Conservation (phyloP, 2,888 invertebrate genomes). For the Cloeon dipterum region DNA sequence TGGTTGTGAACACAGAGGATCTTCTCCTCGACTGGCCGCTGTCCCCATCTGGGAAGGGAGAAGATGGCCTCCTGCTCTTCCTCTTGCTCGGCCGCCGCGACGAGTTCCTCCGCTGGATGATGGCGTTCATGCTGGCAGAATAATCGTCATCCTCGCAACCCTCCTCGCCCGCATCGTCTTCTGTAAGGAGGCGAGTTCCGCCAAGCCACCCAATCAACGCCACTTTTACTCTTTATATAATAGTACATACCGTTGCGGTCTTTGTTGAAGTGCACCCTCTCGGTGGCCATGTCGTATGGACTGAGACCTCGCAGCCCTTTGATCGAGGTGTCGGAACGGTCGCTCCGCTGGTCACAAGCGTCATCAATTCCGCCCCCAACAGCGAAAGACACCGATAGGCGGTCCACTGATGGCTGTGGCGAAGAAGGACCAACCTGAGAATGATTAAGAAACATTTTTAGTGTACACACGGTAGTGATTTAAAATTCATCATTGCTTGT, state of each 20-base stretch:
- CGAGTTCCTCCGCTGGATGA: conserved; percentile 48
- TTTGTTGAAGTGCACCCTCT: conserved; percentile 19
- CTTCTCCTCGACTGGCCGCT: conserved; percentile 24
- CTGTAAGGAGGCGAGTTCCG: too few relatives aligned
- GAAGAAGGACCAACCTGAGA: conserved; percentile 30
- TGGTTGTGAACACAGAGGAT: conserved; percentile 60
- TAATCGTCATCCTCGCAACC: conserved; percentile 43
- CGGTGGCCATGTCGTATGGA: conserved; percentile 8
- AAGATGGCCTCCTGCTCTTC: conserved; percentile 33
- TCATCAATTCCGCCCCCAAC: conserved; percentile 17
- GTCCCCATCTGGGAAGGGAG: conserved; percentile 25
- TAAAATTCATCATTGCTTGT: too few relatives aligned
- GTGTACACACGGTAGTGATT: too few relatives aligned
- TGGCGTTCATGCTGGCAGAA: conserved; percentile 63
- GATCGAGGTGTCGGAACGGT: conserved; percentile 12
- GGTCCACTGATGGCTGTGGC: conserved; percentile 43
- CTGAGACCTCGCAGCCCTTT: not conserved
- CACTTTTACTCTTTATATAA: not conserved
- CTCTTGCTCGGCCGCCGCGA: conserved; percentile 42
- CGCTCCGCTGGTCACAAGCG: conserved; percentile 23
- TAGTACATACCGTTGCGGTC: not conserved
- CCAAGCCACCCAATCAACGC: not conserved
- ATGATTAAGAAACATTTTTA: too few relatives aligned
- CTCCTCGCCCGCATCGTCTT: conserved; percentile 12
- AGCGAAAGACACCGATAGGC: conserved; percentile 49